Evolutionary conservation across 2,797 vertebrate genomes (phyloP), one percentile per base, ranked within the genome.

Genomic region (Danio kyathit): DNA sequence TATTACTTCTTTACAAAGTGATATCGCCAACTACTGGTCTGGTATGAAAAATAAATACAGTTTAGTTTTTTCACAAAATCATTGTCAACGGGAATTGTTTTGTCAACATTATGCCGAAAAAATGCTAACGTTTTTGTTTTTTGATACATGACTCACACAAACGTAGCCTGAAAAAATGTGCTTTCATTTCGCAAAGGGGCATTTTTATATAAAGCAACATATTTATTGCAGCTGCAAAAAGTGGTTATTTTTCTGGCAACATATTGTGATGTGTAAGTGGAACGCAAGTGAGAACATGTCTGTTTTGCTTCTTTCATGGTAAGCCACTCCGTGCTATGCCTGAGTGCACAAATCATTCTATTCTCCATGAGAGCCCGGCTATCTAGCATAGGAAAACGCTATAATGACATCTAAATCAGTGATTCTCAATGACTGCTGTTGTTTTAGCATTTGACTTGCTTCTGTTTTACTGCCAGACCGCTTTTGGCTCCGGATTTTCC

Each of bases 401-500:
- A 74, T 87, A 89, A 84, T 93, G 93, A 95, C 90, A 89, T 96
- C 95, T 96, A 94, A 95, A 96, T 96, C 93, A 92, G 91, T 88
- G 88, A 88, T 87, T 89, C 90, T 91, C 86, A 83, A 87, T 88
- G 87, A 92, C 91, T 88, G 89, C 90, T 93, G 93, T 93, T 92
- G 89, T 93, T 94, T 94, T 91, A 95, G 94, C 93, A 91, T 89
- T 93, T 91, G 92, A 94, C 92, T 92, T 93, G 92, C 95, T 96
- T 94, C 94, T 95, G 92, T 94, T 96, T 96, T 95, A 95, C 92
- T 94, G 94, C 93, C 94, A 91, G 91, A 91, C 92, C 92, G 90
- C 93, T 92, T 93, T 82, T 93, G 94, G 94, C 95, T 94, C 93
- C 92, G 87, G 85, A 86, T 93, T 94, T 95, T 92, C 89, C 87